phyloP scores from a whole-genome alignment of 2,797 vertebrate species.

The Anolis apletophallus region DNA sequence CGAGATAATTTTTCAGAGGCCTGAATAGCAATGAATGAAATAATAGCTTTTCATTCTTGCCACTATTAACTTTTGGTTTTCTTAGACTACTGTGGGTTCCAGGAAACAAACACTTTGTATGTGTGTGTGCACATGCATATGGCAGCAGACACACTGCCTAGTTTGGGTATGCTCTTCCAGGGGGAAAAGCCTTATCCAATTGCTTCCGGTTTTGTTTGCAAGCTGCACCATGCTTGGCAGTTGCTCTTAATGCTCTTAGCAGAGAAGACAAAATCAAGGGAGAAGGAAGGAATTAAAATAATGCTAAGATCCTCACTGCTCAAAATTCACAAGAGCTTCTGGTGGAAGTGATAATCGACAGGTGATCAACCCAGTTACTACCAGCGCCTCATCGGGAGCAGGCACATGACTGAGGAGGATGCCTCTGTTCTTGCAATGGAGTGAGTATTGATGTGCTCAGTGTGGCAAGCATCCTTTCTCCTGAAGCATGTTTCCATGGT shows the following conservation, averaged over 20 bases:
- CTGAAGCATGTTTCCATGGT: conserved; percentile 67
- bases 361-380: neutral
- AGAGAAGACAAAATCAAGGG: conserved; percentile 37
- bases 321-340: neutral
- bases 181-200: conserved; percentile 7
- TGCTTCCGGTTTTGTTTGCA: conserved; percentile 61
- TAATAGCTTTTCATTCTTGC: too few species aligned
- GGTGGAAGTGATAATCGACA: neutral
- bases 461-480: conserved; percentile 18
- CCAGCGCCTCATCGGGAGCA: neutral
- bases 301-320: neutral
- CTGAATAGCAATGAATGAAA: neutral
- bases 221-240: conserved; percentile 28
- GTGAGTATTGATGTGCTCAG: conserved; percentile 54
- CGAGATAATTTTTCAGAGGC: too few species aligned
- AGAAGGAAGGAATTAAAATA: conserved; percentile 5
- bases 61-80: neutral
- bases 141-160: neutral
- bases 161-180: neutral
- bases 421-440: conserved; percentile 7
- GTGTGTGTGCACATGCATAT: neutral
- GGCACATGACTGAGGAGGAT: neutral
- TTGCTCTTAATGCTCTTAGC: conserved; percentile 28
- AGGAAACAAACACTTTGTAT: neutral
- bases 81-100: neutral